These are phyloP conservation scores for Zoanthus sansibaricus DNA, from an alignment of 92 coral and sea anemone genomes.

Conservation along the genomic window DNA sequence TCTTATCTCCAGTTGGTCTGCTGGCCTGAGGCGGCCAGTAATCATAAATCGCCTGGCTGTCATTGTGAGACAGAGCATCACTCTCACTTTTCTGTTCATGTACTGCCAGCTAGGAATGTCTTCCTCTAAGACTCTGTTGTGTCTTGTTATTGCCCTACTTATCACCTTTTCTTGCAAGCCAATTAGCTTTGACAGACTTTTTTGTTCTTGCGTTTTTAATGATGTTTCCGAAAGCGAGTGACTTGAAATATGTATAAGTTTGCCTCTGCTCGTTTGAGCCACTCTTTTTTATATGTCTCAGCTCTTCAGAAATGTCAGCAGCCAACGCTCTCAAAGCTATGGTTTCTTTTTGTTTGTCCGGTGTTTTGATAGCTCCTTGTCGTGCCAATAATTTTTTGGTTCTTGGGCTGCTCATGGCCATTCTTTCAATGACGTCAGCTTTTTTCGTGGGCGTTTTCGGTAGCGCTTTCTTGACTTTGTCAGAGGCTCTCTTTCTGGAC, in stretches of 20 bases:
- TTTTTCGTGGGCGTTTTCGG: neutral
- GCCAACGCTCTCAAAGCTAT: neutral
- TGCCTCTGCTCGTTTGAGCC: neutral
- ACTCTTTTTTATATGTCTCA: neutral
- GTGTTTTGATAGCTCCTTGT: neutral
- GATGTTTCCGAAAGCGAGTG: neutral
- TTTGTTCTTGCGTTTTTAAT: conserved; percentile 1
- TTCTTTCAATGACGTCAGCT: neutral
- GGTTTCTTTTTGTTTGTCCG: conserved; percentile 1
- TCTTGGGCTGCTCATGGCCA: conserved; percentile 4
- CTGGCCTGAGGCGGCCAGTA: conserved; percentile 13
- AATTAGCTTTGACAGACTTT: neutral
- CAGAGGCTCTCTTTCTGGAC: too few relatives aligned
- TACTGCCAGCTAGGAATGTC: conserved; percentile 21
- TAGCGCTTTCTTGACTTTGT: neutral
- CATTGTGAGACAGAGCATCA: neutral
- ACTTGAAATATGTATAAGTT: conserved; percentile 11
- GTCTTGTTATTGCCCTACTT: conserved; percentile 9
- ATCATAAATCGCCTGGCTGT: conserved; percentile 20
- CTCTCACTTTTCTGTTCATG: conserved; percentile 4
- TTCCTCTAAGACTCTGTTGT: neutral
- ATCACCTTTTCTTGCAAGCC: neutral
- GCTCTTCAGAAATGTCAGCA: neutral
- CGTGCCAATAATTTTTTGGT: neutral
- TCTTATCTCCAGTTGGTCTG: conserved; percentile 16